Percentiles rank a stretch among this genome's conserved stretches.
Conservation (phyloP, 2,797 vertebrate species). For the Sebastes aleutianus region DNA sequence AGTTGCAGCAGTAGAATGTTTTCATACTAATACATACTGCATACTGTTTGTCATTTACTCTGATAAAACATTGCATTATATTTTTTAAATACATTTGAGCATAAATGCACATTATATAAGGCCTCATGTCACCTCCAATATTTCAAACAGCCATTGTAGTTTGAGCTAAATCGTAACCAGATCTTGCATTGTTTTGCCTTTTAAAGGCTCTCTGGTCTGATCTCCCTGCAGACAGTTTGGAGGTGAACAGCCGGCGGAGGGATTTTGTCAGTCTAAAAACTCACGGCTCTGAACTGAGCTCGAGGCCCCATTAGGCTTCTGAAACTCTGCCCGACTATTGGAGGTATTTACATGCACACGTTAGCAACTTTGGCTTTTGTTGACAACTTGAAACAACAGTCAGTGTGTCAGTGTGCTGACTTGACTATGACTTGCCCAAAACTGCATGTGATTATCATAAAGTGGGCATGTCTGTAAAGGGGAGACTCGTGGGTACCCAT, state of each 20-base stretch:
- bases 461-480: no score
- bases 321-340: background rate
- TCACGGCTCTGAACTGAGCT: background rate
- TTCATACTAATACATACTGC: no score
- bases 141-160: background rate
- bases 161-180: background rate
- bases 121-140: background rate
- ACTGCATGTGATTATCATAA: no score
- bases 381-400: background rate
- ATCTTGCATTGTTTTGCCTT: background rate
- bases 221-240: conserved; percentile 21
- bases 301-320: background rate
- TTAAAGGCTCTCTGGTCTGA: background rate
- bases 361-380: background rate
- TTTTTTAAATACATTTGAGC: background rate
- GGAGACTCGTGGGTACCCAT: no score
- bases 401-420: no score
- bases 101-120: background rate
- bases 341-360: background rate
- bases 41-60: background rate
- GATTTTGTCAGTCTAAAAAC: conserved; percentile 34
- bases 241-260: conserved; percentile 36
- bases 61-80: background rate
- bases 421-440: no score
- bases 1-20: no score